phyloP scores from a whole-genome alignment of 2,113 vertebrate species.

The Centrocercus urophasianus region DNA sequence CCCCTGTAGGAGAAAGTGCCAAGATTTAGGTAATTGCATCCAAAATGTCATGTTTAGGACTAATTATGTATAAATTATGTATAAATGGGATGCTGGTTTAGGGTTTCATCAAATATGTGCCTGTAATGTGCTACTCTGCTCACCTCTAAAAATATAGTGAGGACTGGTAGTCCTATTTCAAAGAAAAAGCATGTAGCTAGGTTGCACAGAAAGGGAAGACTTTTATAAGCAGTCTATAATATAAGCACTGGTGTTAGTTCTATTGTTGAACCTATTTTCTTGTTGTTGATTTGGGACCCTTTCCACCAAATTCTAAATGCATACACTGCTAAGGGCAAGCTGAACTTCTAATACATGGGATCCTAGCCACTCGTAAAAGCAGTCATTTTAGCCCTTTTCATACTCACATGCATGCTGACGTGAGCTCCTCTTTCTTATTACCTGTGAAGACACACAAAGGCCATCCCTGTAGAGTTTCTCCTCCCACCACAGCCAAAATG shows the following conservation, averaged over 20 bases:
- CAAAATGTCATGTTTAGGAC: not conserved
- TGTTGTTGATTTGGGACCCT: not conserved
- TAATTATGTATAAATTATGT: not conserved
- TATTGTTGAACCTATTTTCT: not conserved
- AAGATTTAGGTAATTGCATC: not conserved
- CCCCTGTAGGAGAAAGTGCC: not conserved
- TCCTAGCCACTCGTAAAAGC: not conserved
- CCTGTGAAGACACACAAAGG: not conserved
- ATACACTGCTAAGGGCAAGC: not conserved
- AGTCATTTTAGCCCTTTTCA: not conserved
- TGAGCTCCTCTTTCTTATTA: slow-evolving; percentile 5
- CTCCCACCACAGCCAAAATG: slow-evolving; percentile 54
- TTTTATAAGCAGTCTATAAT: not conserved
- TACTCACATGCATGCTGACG: slow-evolving; percentile 34
- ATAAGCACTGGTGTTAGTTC: not conserved
- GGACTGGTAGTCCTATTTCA: not conserved
- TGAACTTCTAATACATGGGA: not conserved
- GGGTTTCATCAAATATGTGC: not conserved
- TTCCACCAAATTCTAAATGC: not conserved
- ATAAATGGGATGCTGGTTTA: not conserved
- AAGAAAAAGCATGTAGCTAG: not conserved
- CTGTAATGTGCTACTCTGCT: not conserved
- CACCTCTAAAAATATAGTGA: not conserved
- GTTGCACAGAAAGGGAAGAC: not conserved
- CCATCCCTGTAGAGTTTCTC: slow-evolving; percentile 40